These are phyloP conservation scores for Acleris holmiana DNA, from an alignment of 2,888 invertebrate genomes.

Conservation along the genomic window DNA sequence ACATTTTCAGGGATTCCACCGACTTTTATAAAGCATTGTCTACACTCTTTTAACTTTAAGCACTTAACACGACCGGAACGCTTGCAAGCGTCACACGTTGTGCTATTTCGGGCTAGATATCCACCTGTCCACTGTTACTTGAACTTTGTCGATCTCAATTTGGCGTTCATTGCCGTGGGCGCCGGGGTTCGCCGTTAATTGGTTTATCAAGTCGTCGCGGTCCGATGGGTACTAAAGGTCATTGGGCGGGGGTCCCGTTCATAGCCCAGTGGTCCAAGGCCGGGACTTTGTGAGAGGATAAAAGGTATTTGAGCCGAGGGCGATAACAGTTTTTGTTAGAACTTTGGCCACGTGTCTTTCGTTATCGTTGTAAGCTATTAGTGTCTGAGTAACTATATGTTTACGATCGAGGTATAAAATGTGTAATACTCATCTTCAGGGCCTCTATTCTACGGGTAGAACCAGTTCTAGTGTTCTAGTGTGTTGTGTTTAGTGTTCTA, in stretches of 20 bases:
- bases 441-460: no score
- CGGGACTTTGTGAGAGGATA: constrained; percentile 51
- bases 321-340: constrained; percentile 44
- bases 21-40: constrained; percentile 3
- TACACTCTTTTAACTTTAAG: constrained; percentile 24
- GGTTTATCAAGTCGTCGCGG: constrained; percentile 55
- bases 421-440: no score
- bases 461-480: no score
- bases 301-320: constrained; percentile 41
- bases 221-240: constrained; percentile 60
- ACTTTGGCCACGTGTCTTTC: constrained; percentile 45
- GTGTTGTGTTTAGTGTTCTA: no score
- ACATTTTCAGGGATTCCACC: neutral
- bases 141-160: constrained; percentile 44
- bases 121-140: constrained; percentile 48
- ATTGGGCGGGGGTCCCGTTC: constrained; percentile 45
- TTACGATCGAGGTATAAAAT: no score
- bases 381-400: neutral
- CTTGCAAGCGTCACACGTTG: constrained; percentile 56
- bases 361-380: constrained; percentile 14
- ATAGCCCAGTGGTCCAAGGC: constrained; percentile 59
- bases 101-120: constrained; percentile 66
- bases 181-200: constrained; percentile 52
- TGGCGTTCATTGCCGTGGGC: constrained; percentile 40
- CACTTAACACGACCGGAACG: constrained; percentile 59